phyloP scores from a whole-genome alignment of 2,888 invertebrate genomes.

The Nomada fucata region DNA sequence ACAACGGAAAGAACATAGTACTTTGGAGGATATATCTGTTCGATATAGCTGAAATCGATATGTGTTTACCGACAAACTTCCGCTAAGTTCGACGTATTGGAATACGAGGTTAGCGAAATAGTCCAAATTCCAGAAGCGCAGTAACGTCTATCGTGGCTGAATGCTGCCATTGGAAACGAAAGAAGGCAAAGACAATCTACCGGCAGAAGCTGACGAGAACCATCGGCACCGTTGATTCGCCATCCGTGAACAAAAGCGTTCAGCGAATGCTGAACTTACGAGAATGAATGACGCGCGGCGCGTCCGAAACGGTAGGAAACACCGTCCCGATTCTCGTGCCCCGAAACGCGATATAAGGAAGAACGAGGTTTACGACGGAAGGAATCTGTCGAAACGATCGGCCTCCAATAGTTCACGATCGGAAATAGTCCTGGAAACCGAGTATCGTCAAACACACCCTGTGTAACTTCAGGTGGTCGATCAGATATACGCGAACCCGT shows the following conservation, averaged over 20 bases:
- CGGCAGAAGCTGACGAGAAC: constrained; percentile 34
- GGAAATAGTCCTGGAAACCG: constrained; percentile 17
- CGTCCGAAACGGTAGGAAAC: constrained; percentile 46
- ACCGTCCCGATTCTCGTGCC: constrained; percentile 29
- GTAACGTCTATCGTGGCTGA: constrained; percentile 24
- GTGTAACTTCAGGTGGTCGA: constrained; percentile 14
- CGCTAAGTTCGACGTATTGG: constrained; percentile 29
- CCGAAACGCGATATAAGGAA: constrained; percentile 52
- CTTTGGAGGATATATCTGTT: background rate
- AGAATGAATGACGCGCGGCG: constrained; percentile 56
- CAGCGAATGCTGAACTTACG: constrained; percentile 49
- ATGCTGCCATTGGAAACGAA: constrained; percentile 21
- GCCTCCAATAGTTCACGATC: constrained; percentile 37
- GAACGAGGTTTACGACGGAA: constrained; percentile 52
- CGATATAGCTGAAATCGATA: constrained; percentile 2
- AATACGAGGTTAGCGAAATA: constrained; percentile 36
- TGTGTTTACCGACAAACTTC: constrained; percentile 43
- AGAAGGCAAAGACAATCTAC: constrained; percentile 52
- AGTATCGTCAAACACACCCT: constrained; percentile 10
- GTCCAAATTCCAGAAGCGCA: constrained; percentile 42
- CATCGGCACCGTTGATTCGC: constrained; percentile 41
- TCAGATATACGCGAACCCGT: background rate
- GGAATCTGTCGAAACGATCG: constrained; percentile 41
- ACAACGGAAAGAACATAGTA: background rate
- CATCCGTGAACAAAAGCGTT: constrained; percentile 26